These are phyloP conservation scores for Sebastes paucispinis DNA, from an alignment of 2,797 vertebrate genomes.

Conservation along the genomic window DNA sequence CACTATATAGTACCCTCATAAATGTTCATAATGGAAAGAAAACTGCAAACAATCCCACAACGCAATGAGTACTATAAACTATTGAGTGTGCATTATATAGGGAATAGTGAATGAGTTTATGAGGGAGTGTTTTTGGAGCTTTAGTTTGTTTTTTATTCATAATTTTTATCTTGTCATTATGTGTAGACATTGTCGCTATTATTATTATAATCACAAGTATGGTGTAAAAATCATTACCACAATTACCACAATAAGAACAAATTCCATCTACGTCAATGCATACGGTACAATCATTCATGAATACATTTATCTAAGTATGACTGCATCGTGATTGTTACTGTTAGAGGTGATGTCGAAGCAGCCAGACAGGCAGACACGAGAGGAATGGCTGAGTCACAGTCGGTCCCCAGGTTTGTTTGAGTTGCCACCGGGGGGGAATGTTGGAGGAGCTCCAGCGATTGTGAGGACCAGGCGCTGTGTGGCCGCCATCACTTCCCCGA, in stretches of 20 bases:
- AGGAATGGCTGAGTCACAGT: slow-evolving; percentile 79
- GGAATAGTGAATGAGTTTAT: background rate
- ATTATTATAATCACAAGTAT: background rate
- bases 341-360: slow-evolving; percentile 39
- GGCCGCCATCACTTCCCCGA: slow-evolving; percentile 65
- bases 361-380: slow-evolving; percentile 53
- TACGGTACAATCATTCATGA: background rate
- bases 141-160: background rate
- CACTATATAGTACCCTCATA: no score
- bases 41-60: background rate
- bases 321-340: slow-evolving; percentile 43
- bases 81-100: background rate
- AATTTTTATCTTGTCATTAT: background rate
- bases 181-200: background rate
- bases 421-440: slow-evolving; percentile 62
- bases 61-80: background rate
- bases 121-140: background rate
- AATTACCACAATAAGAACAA: background rate
- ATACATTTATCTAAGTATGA: background rate
- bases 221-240: background rate
- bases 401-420: slow-evolving; percentile 75
- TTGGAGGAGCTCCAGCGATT: slow-evolving; percentile 83
- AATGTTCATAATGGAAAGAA: background rate
- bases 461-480: slow-evolving; percentile 68
- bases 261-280: background rate